Evolutionary conservation across 2,113 vertebrate species (phyloP).

Genomic region (Zingel zingel): DNA sequence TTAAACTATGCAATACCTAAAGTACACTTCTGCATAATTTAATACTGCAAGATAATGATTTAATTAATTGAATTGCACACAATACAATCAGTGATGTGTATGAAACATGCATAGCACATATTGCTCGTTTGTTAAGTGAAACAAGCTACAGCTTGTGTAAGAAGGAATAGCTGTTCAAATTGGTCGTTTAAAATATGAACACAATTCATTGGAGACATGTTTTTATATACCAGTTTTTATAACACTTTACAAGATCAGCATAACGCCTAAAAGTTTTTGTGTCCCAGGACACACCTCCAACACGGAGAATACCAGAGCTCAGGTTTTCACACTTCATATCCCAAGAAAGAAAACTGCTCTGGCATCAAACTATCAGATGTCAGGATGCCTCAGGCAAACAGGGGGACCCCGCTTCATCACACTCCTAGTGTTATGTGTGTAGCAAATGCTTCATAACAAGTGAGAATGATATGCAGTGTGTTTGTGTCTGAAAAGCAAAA

Average conservation of each 20-base stretch:
- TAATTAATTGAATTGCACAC: not conserved
- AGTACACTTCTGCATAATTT: not conserved
- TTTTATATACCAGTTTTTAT: not conserved
- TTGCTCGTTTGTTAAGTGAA: constrained; percentile 57
- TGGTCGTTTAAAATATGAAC: not conserved
- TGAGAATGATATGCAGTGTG: not conserved
- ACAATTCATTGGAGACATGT: not conserved
- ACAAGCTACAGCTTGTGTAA: constrained; percentile 60
- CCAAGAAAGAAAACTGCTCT: constrained; percentile 19
- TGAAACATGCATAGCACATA: constrained; percentile 60
- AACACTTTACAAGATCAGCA: constrained; percentile 7
- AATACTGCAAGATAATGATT: not conserved
- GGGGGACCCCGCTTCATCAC: constrained; percentile 21
- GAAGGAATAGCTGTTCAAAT: constrained; percentile 68
- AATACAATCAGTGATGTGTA: constrained; percentile 39
- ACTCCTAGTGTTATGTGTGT: not conserved
- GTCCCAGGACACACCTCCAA: constrained; percentile 8
- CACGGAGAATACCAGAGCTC: not conserved
- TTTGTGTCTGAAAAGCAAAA: constrained; percentile 5
- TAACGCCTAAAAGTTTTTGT: not conserved
- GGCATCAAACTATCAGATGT: constrained; percentile 31
- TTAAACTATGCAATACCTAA: not conserved
- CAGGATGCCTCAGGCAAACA: constrained; percentile 25
- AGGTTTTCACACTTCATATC: constrained; percentile 21
- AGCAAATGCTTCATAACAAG: constrained; percentile 23